Base-by-base conservation (phyloP, 2,797 vertebrate genomes). In the Percopsis omiscomaycus region DNA sequence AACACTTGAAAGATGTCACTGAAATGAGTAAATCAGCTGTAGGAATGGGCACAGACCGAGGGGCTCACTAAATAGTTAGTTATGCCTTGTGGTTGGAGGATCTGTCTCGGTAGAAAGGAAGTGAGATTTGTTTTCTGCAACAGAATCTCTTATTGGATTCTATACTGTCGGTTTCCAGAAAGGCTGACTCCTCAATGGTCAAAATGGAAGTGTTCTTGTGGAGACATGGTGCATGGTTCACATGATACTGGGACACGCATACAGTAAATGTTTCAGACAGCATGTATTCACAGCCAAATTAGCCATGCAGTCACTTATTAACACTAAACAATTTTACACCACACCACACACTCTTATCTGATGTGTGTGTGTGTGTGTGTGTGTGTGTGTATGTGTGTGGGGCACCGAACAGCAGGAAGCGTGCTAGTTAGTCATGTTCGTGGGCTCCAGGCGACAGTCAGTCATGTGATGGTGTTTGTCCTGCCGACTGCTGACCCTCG, bases 401-500 rank as follows among this genome's bases (percentile, higher is more conserved):
- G 69, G 56, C 73, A 30, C 44, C 61, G 58, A 60, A 77, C 66
- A 57, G 70, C 77, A 89, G 89, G 89, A 91, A 89, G 86, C 86
- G 71, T 68, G 77, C 59, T 68, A 10, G 56, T 89, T 80, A 84
- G 80, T 84, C 79, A 86, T 77, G 69, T 73, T 80, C 50, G 57
- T 73, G 59, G 71, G 73, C 80, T 80, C 47, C 75, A 57, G 57
- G 71, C 57, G 52, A 48, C 32, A 62, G 45, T 10, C 56, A 64
- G 74, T 89, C 88, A 89, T 82, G 82, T 88, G 88, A 84, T 79
- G 70, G 30, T 82, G 73, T 81, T 89, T 84, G 83, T 85, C 71
- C 78, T 74, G 78, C 77, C 64, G 69, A 80, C 59, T 88, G 86
- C 86, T 91, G 89, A 90, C 79, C 69, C 66, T 80, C 1, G 54